These are phyloP conservation scores for Holothuria leucospilota DNA, from an alignment of 53 echinoderm and acorn worm genomes.

Conservation along the genomic window DNA sequence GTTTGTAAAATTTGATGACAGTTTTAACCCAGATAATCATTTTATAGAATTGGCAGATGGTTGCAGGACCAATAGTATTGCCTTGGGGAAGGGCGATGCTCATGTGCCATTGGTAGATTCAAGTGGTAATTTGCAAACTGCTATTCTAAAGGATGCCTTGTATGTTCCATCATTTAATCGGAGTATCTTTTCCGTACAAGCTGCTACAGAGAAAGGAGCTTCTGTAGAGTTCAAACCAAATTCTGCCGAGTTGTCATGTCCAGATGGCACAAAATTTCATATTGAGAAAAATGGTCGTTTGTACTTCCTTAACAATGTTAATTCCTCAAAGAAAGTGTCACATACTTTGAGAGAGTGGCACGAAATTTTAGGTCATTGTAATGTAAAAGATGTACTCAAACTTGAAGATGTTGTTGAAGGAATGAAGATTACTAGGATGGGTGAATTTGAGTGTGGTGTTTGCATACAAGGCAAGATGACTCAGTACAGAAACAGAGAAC, in stretches of 20 bases:
- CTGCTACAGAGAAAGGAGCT: slow-evolving; percentile 41
- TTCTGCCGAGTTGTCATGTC: neutral
- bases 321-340: neutral
- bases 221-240: slow-evolving; percentile 27
- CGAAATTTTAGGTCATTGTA: slow-evolving; percentile 55
- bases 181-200: too few relatives aligned
- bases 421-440: slow-evolving; percentile 44
- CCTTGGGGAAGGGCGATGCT: slow-evolving; percentile 21
- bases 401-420: slow-evolving; percentile 49
- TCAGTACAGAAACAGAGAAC: slow-evolving; percentile 47
- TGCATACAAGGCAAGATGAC: slow-evolving; percentile 58
- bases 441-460: slow-evolving; percentile 18
- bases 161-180: slow-evolving; percentile 45
- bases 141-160: slow-evolving; percentile 30
- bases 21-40: slow-evolving; percentile 44
- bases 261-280: slow-evolving; percentile 22
- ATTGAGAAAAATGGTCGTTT: slow-evolving; percentile 45
- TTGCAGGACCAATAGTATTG: slow-evolving; percentile 38
- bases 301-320: slow-evolving; percentile 35
- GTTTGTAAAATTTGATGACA: slow-evolving; percentile 32
- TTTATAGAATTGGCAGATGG: slow-evolving; percentile 55
- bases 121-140: neutral
- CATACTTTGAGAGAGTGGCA: slow-evolving; percentile 45
- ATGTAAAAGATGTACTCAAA: slow-evolving; percentile 44
- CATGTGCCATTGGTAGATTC: slow-evolving; percentile 20